These are phyloP conservation scores for Dermolepida albohirtum DNA, from an alignment of 2,888 invertebrate genomes.

Conservation along the genomic window DNA sequence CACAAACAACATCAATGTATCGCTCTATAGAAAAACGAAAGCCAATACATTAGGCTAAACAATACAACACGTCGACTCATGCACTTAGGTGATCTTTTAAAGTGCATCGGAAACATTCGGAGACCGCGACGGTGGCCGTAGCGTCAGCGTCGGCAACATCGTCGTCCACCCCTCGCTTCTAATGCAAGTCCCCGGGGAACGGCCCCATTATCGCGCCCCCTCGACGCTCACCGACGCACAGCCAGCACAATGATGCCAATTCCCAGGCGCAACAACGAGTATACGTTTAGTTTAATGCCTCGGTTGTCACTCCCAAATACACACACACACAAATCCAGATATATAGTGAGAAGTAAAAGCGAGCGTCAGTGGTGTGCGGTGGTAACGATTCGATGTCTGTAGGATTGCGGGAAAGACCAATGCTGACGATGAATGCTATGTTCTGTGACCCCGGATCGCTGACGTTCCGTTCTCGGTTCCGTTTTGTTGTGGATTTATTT, in stretches of 20 bases:
- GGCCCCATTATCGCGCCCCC: conserved; percentile 65
- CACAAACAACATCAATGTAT: conserved; percentile 4
- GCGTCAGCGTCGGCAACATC: conserved; percentile 56
- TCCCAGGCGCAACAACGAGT: conserved; percentile 62
- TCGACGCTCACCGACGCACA: conserved; percentile 57
- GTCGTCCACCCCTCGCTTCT: conserved; percentile 58
- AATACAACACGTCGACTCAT: conserved; percentile 9
- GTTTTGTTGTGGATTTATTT: conserved; percentile 40
- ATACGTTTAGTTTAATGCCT: conserved; percentile 64
- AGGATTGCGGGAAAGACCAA: neutral
- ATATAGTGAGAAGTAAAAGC: neutral
- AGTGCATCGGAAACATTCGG: conserved; percentile 24
- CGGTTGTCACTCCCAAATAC: conserved; percentile 61
- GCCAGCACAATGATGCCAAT: conserved; percentile 62
- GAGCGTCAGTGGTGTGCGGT: conserved; percentile 4
- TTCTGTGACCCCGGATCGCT: conserved; percentile 47
- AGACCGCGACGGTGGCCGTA: conserved; percentile 10
- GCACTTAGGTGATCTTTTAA: conserved; percentile 16
- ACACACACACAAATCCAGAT: conserved; percentile 26
- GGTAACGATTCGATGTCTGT: conserved; percentile 7
- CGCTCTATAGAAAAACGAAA: neutral
- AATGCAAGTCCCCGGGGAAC: conserved; percentile 62
- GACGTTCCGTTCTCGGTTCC: conserved; percentile 27
- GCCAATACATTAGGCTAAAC: conserved; percentile 29
- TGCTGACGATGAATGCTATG: conserved; percentile 39